These are phyloP conservation scores for Atherinomorus stipes DNA, from an alignment of 2,113 vertebrate species.

Conservation along the genomic window DNA sequence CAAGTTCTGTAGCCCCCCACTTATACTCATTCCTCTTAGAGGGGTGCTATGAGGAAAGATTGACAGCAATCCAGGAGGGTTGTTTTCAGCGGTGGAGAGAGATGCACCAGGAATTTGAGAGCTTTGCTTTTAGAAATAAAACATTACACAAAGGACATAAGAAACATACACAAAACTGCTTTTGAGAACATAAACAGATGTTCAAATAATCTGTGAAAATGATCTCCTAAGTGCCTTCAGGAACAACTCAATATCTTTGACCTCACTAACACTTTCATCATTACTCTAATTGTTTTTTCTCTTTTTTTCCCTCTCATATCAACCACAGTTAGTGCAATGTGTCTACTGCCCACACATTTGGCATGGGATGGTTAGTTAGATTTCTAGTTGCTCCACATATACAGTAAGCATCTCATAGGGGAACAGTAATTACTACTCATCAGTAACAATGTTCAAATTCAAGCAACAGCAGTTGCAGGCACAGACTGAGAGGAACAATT, in stretches of 20 bases:
- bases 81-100: constrained; percentile 66
- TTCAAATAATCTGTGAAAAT: constrained; percentile 14
- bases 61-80: constrained; percentile 71
- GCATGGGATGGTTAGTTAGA: constrained; percentile 34
- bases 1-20: constrained; percentile 70
- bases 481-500: constrained; percentile 25
- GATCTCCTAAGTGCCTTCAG: neutral
- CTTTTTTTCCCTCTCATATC: constrained; percentile 11
- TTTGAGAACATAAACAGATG: constrained; percentile 3
- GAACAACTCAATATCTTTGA: constrained; percentile 5
- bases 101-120: constrained; percentile 60
- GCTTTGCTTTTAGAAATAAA: constrained; percentile 46
- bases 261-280: constrained; percentile 14
- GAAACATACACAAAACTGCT: neutral
- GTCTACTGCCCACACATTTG: constrained; percentile 41
- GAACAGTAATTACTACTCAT: constrained; percentile 57
- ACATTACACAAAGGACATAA: constrained; percentile 10
- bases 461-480: constrained; percentile 35
- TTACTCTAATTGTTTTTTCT: constrained; percentile 8
- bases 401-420: constrained; percentile 38
- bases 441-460: constrained; percentile 50
- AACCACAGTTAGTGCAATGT: constrained; percentile 3
- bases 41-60: constrained; percentile 65
- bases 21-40: constrained; percentile 75
- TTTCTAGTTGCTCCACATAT: constrained; percentile 51